Evolutionary conservation across 2,113 vertebrate species (phyloP).

Genomic region (Paradoxurus hermaphroditus): DNA sequence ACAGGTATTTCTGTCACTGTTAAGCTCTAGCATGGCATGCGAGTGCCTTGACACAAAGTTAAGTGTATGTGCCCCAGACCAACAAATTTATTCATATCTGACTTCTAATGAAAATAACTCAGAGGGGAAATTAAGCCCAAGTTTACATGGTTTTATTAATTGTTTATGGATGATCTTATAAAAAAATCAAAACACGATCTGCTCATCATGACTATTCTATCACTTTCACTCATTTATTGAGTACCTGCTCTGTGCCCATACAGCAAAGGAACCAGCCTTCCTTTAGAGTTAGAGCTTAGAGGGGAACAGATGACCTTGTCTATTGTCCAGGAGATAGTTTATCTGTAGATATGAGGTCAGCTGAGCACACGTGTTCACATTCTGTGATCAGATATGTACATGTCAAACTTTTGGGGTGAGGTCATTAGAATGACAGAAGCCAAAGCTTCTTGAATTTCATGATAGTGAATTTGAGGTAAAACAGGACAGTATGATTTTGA

Average conservation of each 20-base stretch:
- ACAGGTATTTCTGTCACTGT: neutral
- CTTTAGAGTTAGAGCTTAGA: neutral
- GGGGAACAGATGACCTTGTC: neutral
- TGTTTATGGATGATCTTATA: neutral
- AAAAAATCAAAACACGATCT: neutral
- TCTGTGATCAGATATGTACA: neutral
- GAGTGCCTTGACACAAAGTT: neutral
- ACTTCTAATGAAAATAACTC: constrained; percentile 6
- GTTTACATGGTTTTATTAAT: neutral
- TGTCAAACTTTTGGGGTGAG: neutral
- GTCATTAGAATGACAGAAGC: neutral
- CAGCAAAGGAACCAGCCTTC: neutral
- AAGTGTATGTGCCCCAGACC: neutral
- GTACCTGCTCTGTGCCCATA: neutral
- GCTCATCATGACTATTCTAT: neutral
- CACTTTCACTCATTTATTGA: neutral
- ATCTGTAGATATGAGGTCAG: neutral
- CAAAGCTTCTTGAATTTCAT: too few species aligned
- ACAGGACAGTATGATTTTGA: constrained; percentile 23
- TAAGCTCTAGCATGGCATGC: neutral
- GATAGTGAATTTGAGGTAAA: neutral
- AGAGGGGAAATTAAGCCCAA: neutral
- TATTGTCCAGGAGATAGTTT: neutral
- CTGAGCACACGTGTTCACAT: neutral
- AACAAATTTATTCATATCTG: neutral